phyloP scores from a whole-genome alignment of 2,888 invertebrate genomes.

The Dioctria linearis region DNA sequence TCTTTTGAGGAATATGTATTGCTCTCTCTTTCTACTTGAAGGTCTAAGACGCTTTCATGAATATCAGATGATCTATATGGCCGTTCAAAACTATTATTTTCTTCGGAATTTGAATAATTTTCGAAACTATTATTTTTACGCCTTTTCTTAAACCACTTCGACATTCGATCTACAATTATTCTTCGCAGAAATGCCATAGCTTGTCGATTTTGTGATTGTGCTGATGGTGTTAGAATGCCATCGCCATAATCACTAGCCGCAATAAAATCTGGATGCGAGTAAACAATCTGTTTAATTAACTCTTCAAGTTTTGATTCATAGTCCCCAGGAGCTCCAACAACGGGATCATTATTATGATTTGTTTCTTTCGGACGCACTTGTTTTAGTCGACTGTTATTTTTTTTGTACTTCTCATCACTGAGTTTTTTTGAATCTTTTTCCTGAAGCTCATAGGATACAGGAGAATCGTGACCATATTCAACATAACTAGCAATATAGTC shows the following conservation, averaged over 20 bases:
- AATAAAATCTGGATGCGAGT: slow-evolving; percentile 65
- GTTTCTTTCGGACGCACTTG: slow-evolving; percentile 61
- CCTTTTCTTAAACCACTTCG: slow-evolving; percentile 59
- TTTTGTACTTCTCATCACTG: slow-evolving; percentile 61
- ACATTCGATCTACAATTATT: slow-evolving; percentile 64
- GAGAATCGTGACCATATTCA: slow-evolving; percentile 13
- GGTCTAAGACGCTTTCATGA: not conserved
- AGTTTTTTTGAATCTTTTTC: not conserved
- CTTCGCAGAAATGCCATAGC: slow-evolving; percentile 65
- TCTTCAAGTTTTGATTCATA: slow-evolving; percentile 64
- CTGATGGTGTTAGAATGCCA: slow-evolving; percentile 64
- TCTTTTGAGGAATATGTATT: not conserved
- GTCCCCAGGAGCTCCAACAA: not conserved
- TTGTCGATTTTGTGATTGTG: slow-evolving; percentile 63
- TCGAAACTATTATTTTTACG: not conserved
- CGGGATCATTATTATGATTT: slow-evolving; percentile 54
- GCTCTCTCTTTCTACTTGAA: not conserved
- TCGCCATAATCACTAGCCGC: slow-evolving; percentile 61
- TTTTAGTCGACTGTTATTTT: slow-evolving; percentile 64
- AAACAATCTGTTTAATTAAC: slow-evolving; percentile 65
- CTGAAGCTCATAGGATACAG: slow-evolving; percentile 10
- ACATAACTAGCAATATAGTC: not conserved
- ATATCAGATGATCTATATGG: not conserved
- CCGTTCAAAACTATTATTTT: slow-evolving; percentile 29
- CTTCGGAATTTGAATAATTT: not conserved